phyloP scores from a whole-genome alignment of 2,888 invertebrate genomes.

The Petrolisthes manimaculis region DNA sequence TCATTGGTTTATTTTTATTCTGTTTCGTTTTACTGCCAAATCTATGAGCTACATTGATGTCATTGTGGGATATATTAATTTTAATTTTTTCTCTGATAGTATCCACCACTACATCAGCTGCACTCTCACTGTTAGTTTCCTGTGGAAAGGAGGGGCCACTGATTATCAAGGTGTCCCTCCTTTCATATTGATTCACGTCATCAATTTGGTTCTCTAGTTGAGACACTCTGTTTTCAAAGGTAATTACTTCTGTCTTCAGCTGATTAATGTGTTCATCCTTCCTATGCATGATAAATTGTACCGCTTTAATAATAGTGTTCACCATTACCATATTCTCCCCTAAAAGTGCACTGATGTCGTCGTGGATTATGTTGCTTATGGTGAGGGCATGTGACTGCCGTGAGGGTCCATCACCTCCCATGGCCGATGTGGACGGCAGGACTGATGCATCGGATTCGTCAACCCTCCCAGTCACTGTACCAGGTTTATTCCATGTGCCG shows the following conservation, averaged over 20 bases:
- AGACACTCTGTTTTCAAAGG: not conserved
- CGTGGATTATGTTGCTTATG: not conserved
- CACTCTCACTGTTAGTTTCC: too few species aligned
- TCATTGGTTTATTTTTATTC: not conserved
- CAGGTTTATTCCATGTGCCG: not conserved
- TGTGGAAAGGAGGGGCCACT: not conserved
- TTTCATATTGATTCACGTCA: not conserved
- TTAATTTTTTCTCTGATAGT: too few species aligned
- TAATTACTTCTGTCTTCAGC: not conserved
- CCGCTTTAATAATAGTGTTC: not conserved
- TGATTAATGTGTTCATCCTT: not conserved
- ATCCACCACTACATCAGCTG: too few species aligned
- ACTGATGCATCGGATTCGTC: not conserved
- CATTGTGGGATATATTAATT: not conserved
- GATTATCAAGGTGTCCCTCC: not conserved
- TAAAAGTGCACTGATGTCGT: not conserved
- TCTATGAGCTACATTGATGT: not conserved
- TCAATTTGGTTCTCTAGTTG: not conserved
- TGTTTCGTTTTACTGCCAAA: not conserved
- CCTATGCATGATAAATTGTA: not conserved
- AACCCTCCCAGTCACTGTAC: not conserved
- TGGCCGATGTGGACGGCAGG: not conserved
- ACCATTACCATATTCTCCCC: not conserved
- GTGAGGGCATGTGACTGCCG: not conserved
- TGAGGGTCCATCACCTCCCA: not conserved